phyloP scores from a whole-genome alignment of 2,888 invertebrate genomes.

The Ophioninae sp. region DNA sequence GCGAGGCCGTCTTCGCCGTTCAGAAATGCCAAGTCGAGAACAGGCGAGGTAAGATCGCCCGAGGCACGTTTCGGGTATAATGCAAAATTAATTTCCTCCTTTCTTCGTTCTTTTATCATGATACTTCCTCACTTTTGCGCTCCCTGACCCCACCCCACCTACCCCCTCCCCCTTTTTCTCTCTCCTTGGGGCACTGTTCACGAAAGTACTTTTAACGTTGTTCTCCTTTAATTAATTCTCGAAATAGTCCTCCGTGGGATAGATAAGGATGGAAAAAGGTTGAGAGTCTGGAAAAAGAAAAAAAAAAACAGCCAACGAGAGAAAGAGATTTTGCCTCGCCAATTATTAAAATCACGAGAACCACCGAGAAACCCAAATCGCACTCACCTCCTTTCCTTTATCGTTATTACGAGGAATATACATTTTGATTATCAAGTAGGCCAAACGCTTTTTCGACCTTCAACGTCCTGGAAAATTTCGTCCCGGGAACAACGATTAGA shows the following conservation, averaged over 20 bases:
- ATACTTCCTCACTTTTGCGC: constrained; percentile 65
- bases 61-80: constrained; percentile 68
- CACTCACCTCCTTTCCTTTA: constrained; percentile 11
- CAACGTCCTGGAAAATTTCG: too few species aligned
- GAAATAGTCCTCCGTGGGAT: constrained; percentile 55
- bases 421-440: constrained; percentile 21
- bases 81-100: constrained; percentile 70
- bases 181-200: constrained; percentile 55
- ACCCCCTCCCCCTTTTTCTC: too few species aligned
- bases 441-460: neutral
- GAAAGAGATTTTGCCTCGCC: constrained; percentile 19
- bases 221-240: constrained; percentile 68
- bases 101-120: constrained; percentile 68
- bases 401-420: constrained; percentile 24
- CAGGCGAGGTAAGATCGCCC: constrained; percentile 60
- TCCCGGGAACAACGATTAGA: neutral
- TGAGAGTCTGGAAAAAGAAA: neutral
- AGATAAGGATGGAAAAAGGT: constrained; percentile 51
- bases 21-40: constrained; percentile 59
- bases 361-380: constrained; percentile 18
- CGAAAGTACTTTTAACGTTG: constrained; percentile 66
- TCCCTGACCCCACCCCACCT: constrained; percentile 29
- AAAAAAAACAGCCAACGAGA: constrained; percentile 16
- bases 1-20: constrained; percentile 36
- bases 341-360: constrained; percentile 59